Evolutionary conservation across 2,888 invertebrate genomes (phyloP).

Genomic region (Adineta ricciae): DNA sequence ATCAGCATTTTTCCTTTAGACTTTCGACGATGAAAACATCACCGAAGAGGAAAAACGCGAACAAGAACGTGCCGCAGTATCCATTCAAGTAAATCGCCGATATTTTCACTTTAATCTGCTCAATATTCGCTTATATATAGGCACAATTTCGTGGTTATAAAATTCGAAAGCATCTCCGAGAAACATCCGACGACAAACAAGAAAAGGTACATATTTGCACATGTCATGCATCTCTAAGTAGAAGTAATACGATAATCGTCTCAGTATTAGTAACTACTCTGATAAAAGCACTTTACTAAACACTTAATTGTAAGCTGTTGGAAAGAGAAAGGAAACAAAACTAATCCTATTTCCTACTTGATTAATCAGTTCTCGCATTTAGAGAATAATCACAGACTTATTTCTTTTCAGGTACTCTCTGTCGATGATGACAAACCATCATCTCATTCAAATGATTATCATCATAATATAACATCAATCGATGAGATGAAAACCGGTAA

Average conservation of each 20-base stretch:
- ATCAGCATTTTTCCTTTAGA: neutral
- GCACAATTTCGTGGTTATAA: constrained; percentile 2
- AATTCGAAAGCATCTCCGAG: neutral
- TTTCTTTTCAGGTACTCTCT: neutral
- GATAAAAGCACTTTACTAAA: neutral
- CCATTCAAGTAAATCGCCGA: neutral
- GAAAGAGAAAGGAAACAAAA: neutral
- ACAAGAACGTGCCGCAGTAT: constrained; percentile 3
- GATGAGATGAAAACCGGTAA: neutral
- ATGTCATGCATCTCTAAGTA: too few relatives aligned
- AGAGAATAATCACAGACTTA: neutral
- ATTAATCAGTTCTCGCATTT: neutral
- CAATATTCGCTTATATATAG: neutral
- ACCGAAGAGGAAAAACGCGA: neutral
- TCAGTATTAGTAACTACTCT: neutral
- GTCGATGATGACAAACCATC: neutral
- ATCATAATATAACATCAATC: neutral
- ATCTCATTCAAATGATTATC: neutral
- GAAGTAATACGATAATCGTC: neutral
- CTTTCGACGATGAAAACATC: neutral
- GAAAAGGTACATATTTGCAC: neutral
- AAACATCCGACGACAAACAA: neutral
- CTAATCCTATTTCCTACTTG: neutral
- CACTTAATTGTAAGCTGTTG: too few relatives aligned
- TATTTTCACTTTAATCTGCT: too few relatives aligned